Evolutionary conservation across 2,888 invertebrate species (phyloP), one percentile per base, ranked within the genome.

Genomic region (Iphiclides podalirius): DNA sequence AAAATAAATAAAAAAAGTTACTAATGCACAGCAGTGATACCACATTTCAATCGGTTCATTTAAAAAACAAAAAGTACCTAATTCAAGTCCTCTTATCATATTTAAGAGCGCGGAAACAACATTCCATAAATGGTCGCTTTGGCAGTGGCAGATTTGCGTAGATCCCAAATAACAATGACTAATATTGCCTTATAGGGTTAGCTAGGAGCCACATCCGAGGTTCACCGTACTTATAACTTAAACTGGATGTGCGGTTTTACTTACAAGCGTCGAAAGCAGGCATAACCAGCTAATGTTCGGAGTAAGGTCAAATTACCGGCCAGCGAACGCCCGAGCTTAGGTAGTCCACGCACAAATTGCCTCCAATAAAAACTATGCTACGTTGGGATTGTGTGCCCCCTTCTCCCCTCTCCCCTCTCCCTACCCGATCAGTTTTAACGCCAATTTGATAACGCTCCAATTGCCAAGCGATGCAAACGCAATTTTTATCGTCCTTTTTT

Each of bases 251-350:
- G 70, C 72, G 72, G 75, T 78, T 75, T 78, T 78, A 74, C 20
- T n/a, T n/a, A n/a, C n/a, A n/a, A n/a, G n/a, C n/a, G n/a, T n/a
- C n/a, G 20, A 4, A 6, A 20, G 20, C 20, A 20, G 20, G 6
- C n/a, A n/a, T n/a, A n/a, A n/a, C n/a, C n/a, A 20, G 72, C 80
- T 80, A 79, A 79, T 79, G 75, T 72, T 62, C 66, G 71, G 72
- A 74, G 67, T 72, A 68, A 77, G 82, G 75, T 82, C 80, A 81
- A 82, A 82, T 83, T 82, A 82, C 81, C 72, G 63, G 70, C 69
- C 64, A 55, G 64, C 60, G n/a, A n/a, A n/a, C n/a, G n/a, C n/a
- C n/a, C n/a, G n/a, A 67, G 74, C 75, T 80, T 76, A 79, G 78
- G 79, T 72, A 71, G 72, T 65, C 64, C 61, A 63, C 64, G 70